A percentile compares a stretch with the other conserved stretches of the same genome.
Evolutionary conservation across 1,140 invertebrate species (phyloP).

Genomic region (Drosophila obscura): DNA sequence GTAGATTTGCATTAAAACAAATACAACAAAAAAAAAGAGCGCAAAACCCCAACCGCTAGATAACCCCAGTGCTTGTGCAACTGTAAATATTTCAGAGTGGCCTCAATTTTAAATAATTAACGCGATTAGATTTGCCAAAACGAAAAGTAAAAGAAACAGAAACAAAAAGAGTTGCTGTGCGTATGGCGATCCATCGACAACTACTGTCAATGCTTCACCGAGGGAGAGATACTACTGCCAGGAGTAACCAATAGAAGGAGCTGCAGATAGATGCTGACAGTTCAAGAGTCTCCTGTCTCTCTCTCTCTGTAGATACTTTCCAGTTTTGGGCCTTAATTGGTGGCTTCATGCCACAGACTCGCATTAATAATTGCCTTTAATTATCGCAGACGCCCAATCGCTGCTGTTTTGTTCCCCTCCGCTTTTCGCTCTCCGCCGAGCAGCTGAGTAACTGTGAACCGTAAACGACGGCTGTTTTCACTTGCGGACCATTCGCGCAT

Average conservation of each 20-base stretch:
- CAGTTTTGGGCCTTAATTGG: constrained; percentile 73
- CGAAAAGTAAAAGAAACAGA: constrained; percentile 22
- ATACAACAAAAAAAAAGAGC: not conserved
- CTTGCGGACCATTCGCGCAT: constrained; percentile 11
- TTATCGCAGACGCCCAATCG: constrained; percentile 81
- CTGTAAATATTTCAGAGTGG: constrained; percentile 18
- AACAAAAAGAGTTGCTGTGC: not conserved
- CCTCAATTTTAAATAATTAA: constrained; percentile 27
- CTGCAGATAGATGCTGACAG: constrained; percentile 33
- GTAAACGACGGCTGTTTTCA: constrained; percentile 48
- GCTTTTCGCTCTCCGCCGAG: constrained; percentile 6
- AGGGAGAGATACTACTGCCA: constrained; percentile 3
- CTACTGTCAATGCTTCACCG: constrained; percentile 44
- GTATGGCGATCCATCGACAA: constrained; percentile 4
- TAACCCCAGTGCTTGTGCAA: constrained; percentile 39
- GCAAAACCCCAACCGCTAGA: not conserved
- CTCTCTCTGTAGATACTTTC: constrained; percentile 34
- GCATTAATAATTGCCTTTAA: constrained; percentile 76
- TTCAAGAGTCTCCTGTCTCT: constrained; percentile 38
- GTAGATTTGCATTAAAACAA: constrained; percentile 38
- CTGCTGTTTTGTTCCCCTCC: constrained; percentile 2
- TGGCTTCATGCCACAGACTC: constrained; percentile 56
- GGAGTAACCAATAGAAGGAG: not conserved
- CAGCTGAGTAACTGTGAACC: constrained; percentile 36
- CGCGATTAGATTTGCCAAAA: constrained; percentile 56